These are phyloP conservation scores for Oligia strigilis DNA, from an alignment of 2,888 invertebrate genomes.

Conservation along the genomic window DNA sequence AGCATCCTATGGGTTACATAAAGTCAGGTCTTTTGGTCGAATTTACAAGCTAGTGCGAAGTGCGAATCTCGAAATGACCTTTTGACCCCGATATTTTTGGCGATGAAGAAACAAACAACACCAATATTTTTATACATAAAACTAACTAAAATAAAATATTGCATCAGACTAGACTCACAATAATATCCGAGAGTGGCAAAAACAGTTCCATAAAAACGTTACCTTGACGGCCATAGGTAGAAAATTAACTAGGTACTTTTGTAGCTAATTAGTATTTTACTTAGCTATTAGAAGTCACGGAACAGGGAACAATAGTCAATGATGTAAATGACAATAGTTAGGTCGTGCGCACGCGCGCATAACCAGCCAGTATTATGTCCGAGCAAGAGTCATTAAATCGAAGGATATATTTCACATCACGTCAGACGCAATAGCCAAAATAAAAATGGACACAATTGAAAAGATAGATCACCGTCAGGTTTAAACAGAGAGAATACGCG, in stretches of 20 bases:
- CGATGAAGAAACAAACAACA: not conserved
- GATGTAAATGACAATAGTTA: constrained; percentile 79
- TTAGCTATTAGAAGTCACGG: constrained; percentile 82
- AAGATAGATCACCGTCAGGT: not conserved
- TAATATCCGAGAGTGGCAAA: not conserved
- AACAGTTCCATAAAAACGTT: constrained; percentile 12
- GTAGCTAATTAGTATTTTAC: constrained; percentile 83
- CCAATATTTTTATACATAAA: not conserved
- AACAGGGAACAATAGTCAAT: constrained; percentile 81
- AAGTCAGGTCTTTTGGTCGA: not conserved
- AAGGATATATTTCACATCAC: constrained; percentile 50
- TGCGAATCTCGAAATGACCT: not conserved
- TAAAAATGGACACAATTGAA: not conserved
- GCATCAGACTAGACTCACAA: constrained; percentile 23
- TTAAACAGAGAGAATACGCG: not conserved
- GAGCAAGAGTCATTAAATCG: constrained; percentile 54
- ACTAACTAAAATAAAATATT: constrained; percentile 10
- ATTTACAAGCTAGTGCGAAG: not conserved
- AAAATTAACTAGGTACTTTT: constrained; percentile 22
- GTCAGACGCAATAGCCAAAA: constrained; percentile 22
- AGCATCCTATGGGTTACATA: not conserved
- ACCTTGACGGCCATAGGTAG: constrained; percentile 17
- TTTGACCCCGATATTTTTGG: not conserved
- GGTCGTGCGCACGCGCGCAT: constrained; percentile 84
- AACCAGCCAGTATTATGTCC: constrained; percentile 60